These are phyloP conservation scores for Pardosa pseudoannulata DNA, from an alignment of 2,888 invertebrate genomes.

Conservation along the genomic window DNA sequence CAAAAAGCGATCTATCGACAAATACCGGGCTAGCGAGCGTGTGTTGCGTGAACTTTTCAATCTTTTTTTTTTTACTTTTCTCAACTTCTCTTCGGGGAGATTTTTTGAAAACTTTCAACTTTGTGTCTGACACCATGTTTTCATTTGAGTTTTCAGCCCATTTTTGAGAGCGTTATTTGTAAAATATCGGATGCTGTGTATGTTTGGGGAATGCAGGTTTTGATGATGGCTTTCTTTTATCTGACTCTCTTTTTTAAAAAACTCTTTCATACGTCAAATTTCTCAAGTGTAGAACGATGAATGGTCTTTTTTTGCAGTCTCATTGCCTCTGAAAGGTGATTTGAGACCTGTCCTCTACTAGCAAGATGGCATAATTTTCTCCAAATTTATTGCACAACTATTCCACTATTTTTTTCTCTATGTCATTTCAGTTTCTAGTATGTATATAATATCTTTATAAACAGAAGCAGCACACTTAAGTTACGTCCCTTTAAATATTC, in stretches of 20 bases:
- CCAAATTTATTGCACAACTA: too few species aligned
- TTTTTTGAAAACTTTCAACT: slow-evolving; percentile 13
- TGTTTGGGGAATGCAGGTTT: background rate
- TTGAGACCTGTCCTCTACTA: too few species aligned
- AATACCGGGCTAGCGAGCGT: background rate
- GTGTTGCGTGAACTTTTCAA: background rate
- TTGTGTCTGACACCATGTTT: background rate
- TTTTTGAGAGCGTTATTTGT: background rate
- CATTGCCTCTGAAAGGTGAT: too few species aligned
- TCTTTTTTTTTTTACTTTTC: background rate
- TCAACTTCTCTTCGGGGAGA: background rate
- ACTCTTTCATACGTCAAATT: background rate
- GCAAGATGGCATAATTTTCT: too few species aligned
- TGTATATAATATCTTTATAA: too few species aligned
- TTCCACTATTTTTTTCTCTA: too few species aligned
- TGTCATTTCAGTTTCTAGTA: too few species aligned
- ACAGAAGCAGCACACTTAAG: too few species aligned
- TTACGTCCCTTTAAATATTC: too few species aligned
- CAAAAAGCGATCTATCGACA: slow-evolving; percentile 17
- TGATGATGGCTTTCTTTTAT: background rate
- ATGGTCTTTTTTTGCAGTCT: background rate
- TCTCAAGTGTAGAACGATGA: background rate
- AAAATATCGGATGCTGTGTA: background rate
- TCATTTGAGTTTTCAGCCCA: background rate
- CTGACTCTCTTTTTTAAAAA: background rate